Evolutionary conservation across 2,113 vertebrate genomes (phyloP), one percentile per base, ranked within the genome.

Genomic region (Nerophis ophidion): DNA sequence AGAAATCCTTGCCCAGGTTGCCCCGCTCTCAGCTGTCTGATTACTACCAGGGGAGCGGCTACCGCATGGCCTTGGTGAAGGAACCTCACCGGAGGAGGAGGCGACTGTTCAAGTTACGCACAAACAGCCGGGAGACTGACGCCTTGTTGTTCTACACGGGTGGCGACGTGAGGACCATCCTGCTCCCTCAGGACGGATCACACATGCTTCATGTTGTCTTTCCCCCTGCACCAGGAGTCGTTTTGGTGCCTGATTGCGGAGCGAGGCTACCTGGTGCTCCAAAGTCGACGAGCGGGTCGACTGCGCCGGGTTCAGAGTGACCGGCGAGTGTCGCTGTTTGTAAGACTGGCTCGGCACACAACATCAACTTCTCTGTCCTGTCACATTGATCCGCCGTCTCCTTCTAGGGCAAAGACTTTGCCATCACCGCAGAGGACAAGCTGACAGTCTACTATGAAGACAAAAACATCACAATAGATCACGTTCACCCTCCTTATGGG

Each of bases 1-100:
- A 48, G 48, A n/a, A 55, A 50, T 42, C 15, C 5, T 1, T 74
- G 26, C 51, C 34, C 15, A 84, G 78, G 69, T 57, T 66, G 54
- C 53, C 59, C 5, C 35, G 50, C 16, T 11, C 53, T 7, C 60
- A 77, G 36, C 48, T 48, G 8, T 62, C 44, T 16, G 88, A 91
- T 57, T 89, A 92, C 81, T 95, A 95, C 51, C 92, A 94, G 71
- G 94, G 94, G 33, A 93, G 91, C 12, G 94, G 94, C 13, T 95
- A 93, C 51, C 90, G 91, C 63, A 88, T 83, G 19, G 72, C 88
- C 19, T 72, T 60, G 1, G 6, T 66, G 4, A 74, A 72, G 48
- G 26, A 78, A 14, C 1, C 57, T 2, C 5, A 54, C 5, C 47
- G 48, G 38, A 70, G 7, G 1, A 68, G 19, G 17, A 44, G 8